These are phyloP conservation scores for Galaxea fascicularis DNA, from an alignment of 92 coral and sea anemone genomes.

Conservation along the genomic window DNA sequence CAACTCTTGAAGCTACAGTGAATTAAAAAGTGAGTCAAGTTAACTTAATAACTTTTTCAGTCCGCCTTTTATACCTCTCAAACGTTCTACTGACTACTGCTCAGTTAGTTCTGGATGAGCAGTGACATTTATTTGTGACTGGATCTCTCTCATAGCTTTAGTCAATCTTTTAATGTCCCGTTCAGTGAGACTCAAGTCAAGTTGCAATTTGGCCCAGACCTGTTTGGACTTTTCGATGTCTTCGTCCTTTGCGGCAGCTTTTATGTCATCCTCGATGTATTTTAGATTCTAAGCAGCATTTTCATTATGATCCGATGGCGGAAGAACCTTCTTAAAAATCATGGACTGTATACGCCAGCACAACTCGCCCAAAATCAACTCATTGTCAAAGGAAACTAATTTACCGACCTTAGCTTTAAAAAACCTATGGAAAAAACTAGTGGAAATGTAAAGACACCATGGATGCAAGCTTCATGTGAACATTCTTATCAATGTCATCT, in stretches of 20 bases:
- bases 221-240: background rate
- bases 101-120: conserved; percentile 13
- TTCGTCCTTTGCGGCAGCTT: background rate
- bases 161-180: background rate
- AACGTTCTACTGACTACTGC: background rate
- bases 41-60: background rate
- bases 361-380: conserved; percentile 4
- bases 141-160: background rate
- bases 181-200: background rate
- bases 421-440: no score
- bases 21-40: no score
- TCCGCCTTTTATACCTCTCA: background rate
- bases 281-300: background rate
- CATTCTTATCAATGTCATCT: no score
- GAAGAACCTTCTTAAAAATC: conserved; percentile 6
- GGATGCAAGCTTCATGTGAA: no score
- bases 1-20: no score
- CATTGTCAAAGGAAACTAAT: background rate
- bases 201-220: background rate
- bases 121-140: background rate
- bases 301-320: background rate
- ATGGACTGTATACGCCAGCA: background rate
- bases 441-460: no score
- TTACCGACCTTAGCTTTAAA: no score
- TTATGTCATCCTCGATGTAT: background rate